These are phyloP conservation scores for Cyprichromis sp. DNA, from an alignment of 2,113 vertebrate genomes.

Conservation along the genomic window DNA sequence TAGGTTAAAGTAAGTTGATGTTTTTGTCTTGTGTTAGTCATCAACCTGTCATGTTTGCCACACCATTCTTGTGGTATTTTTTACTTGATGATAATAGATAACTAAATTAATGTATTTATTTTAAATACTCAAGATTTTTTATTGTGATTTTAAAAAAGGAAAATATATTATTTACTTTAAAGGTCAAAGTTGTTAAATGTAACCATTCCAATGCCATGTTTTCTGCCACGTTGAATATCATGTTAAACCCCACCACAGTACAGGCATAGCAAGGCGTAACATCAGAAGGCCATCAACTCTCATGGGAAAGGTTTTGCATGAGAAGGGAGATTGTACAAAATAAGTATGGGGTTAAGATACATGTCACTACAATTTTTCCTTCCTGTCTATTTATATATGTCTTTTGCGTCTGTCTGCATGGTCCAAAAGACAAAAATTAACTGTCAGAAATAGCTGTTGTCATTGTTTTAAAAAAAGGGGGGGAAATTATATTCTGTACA, in stretches of 20 bases:
- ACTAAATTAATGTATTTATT: neutral
- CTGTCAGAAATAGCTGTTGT: neutral
- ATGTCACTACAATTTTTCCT: neutral
- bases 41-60: neutral
- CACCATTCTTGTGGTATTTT: neutral
- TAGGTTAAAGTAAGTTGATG: neutral
- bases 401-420: neutral
- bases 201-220: neutral
- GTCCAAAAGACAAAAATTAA: neutral
- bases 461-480: neutral
- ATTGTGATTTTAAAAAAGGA: neutral
- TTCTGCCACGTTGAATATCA: neutral
- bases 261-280: neutral
- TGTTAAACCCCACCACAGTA: neutral
- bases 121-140: neutral
- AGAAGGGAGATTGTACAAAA: neutral
- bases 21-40: neutral
- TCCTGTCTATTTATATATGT: neutral
- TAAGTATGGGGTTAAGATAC: neutral
- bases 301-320: neutral
- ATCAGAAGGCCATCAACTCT: neutral
- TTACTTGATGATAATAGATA: neutral
- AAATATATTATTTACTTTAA: neutral
- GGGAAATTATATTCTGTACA: neutral
- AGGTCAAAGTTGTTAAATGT: neutral